Evolutionary conservation across 2,797 vertebrate species (phyloP).

Genomic region (Cygnus olor): DNA sequence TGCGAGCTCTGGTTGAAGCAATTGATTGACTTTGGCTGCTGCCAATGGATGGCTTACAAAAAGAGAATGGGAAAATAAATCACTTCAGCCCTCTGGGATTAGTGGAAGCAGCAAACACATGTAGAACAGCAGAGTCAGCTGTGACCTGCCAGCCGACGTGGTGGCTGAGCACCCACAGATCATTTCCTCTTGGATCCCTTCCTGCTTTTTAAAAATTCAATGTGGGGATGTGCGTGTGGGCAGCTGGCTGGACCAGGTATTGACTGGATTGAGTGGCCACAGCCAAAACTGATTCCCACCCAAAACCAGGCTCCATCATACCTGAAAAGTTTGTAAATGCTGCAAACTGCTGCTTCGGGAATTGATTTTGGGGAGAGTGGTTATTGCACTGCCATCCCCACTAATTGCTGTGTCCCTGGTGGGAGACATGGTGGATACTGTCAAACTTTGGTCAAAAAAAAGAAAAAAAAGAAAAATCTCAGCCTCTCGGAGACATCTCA

Average conservation of each 20-base stretch:
- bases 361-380: fast-evolving
- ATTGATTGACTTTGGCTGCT: slow-evolving; percentile 34
- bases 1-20: neutral
- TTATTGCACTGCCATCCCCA: neutral
- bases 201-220: neutral
- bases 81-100: neutral
- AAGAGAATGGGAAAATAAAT: slow-evolving; percentile 23
- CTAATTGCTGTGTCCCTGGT: fast-evolving
- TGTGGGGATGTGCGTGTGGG: neutral
- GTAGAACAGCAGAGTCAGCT: neutral
- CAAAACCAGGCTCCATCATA: neutral
- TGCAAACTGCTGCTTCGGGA: neutral
- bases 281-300: fast-evolving
- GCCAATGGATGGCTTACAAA: slow-evolving; percentile 1
- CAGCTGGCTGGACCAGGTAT: neutral
- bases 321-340: neutral
- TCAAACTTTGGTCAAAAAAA: neutral
- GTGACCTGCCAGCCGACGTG: neutral
- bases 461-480: neutral
- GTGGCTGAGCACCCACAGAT: fast-evolving
- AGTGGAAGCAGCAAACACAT: neutral
- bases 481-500: neutral
- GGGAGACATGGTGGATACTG: neutral
- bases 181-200: neutral
- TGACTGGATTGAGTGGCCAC: neutral